phyloP scores from a whole-genome alignment of 2,797 vertebrate species.

The Pangasius krempfi region DNA sequence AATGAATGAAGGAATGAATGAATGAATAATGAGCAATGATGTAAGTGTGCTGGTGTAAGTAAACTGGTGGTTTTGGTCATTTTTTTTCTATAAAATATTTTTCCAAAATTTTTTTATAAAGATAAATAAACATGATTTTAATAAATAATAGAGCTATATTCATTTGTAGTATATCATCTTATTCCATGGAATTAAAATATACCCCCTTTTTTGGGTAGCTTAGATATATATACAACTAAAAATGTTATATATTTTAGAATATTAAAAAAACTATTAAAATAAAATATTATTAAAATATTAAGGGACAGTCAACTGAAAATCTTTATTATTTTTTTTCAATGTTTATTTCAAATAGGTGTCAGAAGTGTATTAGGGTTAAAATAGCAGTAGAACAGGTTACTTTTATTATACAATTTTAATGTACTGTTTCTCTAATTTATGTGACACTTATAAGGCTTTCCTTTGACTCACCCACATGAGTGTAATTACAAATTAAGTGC shows the following conservation, averaged over 20 bases:
- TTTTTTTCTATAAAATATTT: background rate
- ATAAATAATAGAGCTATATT: background rate
- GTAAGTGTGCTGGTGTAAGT: background rate
- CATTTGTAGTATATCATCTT: background rate
- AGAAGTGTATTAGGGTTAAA: background rate
- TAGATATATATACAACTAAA: background rate
- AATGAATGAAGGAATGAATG: background rate
- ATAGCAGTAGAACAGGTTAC: background rate
- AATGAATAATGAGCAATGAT: background rate
- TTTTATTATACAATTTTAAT: background rate
- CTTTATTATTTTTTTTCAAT: background rate
- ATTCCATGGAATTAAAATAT: background rate
- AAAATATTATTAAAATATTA: background rate
- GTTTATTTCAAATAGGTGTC: background rate
- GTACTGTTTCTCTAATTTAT: background rate
- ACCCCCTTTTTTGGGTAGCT: background rate
- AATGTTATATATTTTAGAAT: background rate
- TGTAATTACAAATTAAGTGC: background rate
- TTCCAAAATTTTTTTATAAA: background rate
- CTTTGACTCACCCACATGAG: background rate
- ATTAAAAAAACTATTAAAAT: background rate
- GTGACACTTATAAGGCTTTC: background rate
- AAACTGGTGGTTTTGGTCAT: background rate
- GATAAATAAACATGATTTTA: background rate
- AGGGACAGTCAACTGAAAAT: background rate